A percentile compares a stretch with the other conserved stretches of the same genome.
Evolutionary conservation across 2,888 invertebrate species (phyloP).

Genomic region (Hymenopus coronatus): DNA sequence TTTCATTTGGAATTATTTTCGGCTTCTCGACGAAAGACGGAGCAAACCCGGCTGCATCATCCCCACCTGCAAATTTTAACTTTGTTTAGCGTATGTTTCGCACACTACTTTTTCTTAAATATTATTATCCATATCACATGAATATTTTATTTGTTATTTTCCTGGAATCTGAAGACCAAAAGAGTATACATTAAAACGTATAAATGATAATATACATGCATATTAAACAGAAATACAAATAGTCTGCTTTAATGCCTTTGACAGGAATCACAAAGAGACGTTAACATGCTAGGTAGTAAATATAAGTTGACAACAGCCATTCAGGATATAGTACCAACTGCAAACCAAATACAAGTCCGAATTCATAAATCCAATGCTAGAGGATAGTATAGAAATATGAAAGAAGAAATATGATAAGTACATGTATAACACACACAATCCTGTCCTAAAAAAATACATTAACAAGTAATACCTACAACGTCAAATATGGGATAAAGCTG

Average conservation of each 20-base stretch:
- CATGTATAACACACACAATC: background rate
- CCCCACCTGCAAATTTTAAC: constrained; percentile 68
- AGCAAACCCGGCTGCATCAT: constrained; percentile 88
- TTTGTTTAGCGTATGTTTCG: background rate
- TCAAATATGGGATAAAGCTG: background rate
- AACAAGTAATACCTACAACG: background rate
- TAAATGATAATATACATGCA: background rate
- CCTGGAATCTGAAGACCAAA: background rate
- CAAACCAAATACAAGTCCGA: background rate
- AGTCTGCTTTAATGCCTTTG: background rate
- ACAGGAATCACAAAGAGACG: background rate
- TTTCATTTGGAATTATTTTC: constrained; percentile 96
- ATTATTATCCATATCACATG: background rate
- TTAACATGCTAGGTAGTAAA: background rate
- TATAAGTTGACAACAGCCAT: background rate
- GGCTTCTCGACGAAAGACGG: constrained; percentile 98
- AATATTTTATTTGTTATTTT: background rate
- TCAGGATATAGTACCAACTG: constrained; percentile 1
- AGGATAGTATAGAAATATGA: background rate
- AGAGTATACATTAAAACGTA: background rate
- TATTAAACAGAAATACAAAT: background rate
- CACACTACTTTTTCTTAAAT: background rate
- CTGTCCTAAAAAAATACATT: background rate
- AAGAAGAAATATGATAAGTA: background rate
- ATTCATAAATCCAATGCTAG: background rate